These are phyloP conservation scores for Lacerta viridis DNA, from an alignment of 2,797 vertebrate genomes.

Conservation along the genomic window DNA sequence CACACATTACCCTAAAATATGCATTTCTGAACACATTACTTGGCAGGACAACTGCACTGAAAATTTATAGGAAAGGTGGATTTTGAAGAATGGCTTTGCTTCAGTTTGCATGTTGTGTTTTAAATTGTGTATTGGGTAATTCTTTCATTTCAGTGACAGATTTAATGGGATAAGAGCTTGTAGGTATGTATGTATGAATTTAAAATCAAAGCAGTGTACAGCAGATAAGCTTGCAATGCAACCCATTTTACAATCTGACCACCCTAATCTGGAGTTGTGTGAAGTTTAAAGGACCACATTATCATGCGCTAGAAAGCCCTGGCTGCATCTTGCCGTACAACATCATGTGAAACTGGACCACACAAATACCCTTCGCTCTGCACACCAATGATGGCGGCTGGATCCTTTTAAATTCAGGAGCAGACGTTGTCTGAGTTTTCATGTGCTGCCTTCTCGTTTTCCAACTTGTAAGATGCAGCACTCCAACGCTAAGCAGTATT, in stretches of 20 bases:
- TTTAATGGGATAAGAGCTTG: too few relatives aligned
- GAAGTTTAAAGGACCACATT: conserved; percentile 1
- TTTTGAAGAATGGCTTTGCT: too few relatives aligned
- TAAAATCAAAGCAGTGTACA: too few relatives aligned
- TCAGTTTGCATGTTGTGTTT: too few relatives aligned
- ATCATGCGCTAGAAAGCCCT: background rate
- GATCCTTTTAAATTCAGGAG: conserved; percentile 36
- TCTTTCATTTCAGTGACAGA: background rate
- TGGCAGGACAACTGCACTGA: too few relatives aligned
- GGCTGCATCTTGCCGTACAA: background rate
- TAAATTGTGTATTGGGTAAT: too few relatives aligned
- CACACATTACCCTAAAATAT: too few relatives aligned
- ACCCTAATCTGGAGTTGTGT: background rate
- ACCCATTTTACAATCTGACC: background rate
- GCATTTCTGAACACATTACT: too few relatives aligned
- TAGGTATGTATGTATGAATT: too few relatives aligned
- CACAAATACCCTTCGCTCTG: background rate
- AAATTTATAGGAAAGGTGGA: too few relatives aligned
- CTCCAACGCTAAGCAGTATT: conserved; percentile 31
- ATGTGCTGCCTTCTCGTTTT: conserved; percentile 45
- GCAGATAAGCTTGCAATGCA: too few relatives aligned
- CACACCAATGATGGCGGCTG: background rate
- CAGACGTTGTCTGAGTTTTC: background rate
- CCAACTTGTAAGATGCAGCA: conserved; percentile 39
- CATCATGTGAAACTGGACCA: background rate